Base-by-base conservation (phyloP, 2,113 vertebrate genomes). In the Megaceryle torquata region DNA sequence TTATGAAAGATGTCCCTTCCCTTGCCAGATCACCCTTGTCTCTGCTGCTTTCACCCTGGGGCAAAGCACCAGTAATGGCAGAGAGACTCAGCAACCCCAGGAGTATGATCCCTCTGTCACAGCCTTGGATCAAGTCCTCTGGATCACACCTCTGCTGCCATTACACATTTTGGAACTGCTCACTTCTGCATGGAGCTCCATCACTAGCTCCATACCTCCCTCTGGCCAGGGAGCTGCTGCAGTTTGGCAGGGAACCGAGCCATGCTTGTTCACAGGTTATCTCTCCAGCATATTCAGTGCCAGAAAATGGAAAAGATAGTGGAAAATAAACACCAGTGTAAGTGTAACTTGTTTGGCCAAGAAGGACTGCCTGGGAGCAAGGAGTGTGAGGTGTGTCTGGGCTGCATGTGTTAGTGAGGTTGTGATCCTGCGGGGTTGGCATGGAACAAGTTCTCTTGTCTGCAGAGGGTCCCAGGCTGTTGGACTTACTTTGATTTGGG, bases 161-260 rank as follows among this genome's bases (percentile, higher is more conserved):
- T 1, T 15, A 16, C 48, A 18, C 0, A 0, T 39, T 82, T 39
- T 3, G 13, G 33, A 81, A 35, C 48, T 56, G 25, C 53, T 75
- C 24, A 19, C 10, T 21, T 57, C 65, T 51, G 31, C 3, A 0
- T 21, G 56, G 37, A 59, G 22, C 60, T 87, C 64, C 43, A 15
- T 13, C 44, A 39, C 37, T 13, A 15, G 54, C 68, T 81, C 14
- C 0, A 0, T 41, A 12, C 56, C 46, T 88, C 41, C 50, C 15
- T 48, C 37, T 4, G 0, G 29, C 39, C 48, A 31, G 61, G 31
- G 37, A 70, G 35, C 75, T 56, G 85, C 82, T 91, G 51, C 46
- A 14, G 29, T 43, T 75, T 1, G 1, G 33, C 46, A 46, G 21
- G 29, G 68, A 84, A 48, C 24, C 0, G 5, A 75, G 46, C 72